These are phyloP conservation scores for Archegozetes longisetosus DNA, from an alignment of 1,140 invertebrate species.

Conservation along the genomic window DNA sequence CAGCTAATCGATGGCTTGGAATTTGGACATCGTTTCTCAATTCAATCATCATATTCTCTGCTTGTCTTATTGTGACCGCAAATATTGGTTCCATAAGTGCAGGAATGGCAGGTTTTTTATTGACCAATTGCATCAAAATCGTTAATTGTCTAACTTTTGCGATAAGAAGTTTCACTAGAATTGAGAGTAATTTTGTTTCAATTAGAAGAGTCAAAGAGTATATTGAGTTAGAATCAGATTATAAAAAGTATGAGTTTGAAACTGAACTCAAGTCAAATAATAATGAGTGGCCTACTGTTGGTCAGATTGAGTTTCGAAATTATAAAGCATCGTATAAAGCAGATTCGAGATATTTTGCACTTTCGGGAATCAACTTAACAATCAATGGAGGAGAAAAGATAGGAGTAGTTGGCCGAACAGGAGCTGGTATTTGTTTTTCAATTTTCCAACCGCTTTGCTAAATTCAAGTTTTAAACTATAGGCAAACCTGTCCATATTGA, in stretches of 20 bases:
- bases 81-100: slow-evolving; percentile 46
- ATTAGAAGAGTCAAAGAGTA: slow-evolving; percentile 47
- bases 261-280: slow-evolving; percentile 21
- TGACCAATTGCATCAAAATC: slow-evolving; percentile 72
- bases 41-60: slow-evolving; percentile 29
- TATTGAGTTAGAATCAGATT: slow-evolving; percentile 44
- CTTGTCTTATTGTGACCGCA: slow-evolving; percentile 68
- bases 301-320: slow-evolving; percentile 49
- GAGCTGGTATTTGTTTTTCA: slow-evolving; percentile 28
- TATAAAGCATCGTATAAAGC: slow-evolving; percentile 48
- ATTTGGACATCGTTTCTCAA: slow-evolving; percentile 28
- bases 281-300: slow-evolving; percentile 44
- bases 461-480: too few relatives aligned
- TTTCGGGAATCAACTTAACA: slow-evolving; percentile 41
- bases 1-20: slow-evolving; percentile 27
- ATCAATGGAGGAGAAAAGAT: slow-evolving; percentile 42
- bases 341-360: slow-evolving; percentile 38
- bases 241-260: slow-evolving; percentile 37
- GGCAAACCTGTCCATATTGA: too few relatives aligned
- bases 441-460: too few relatives aligned
- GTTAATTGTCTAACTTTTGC: slow-evolving; percentile 39
- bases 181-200: slow-evolving; percentile 45
- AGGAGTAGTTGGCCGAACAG: slow-evolving; percentile 37
- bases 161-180: slow-evolving; percentile 40
- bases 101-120: slow-evolving; percentile 66